Evolutionary conservation across 2,888 invertebrate genomes (phyloP), one percentile per base, ranked within the genome.

Genomic region (Acleris literana): DNA sequence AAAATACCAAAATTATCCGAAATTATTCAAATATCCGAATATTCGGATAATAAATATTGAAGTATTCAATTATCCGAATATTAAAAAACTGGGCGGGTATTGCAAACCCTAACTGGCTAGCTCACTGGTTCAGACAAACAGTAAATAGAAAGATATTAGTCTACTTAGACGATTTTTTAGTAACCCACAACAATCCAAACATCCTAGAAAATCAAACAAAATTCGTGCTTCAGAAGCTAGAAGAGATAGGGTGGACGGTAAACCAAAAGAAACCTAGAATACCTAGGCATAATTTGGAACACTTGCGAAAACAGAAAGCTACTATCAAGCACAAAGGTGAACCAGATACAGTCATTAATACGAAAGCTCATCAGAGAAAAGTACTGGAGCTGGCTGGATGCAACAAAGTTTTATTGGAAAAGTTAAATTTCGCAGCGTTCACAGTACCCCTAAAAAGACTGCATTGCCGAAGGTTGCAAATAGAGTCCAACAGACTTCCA

Each of bases 271-370:
- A 25, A 5, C 46, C 46, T 17, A 46, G 46, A 67, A 43, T 71
- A 68, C 20, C 60, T 71, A 0, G 72, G 70, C 1, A 52, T 71
- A 17, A 18, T 44, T 1, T 71, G 72, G 72, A 52, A 71, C 43
- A 70, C 73, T 13, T 2, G 33, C 11, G 17, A 20, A 16, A 71
- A 71, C 25, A 2, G 0, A 22, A 70, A 68, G 17, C 1, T 69
- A 20, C 1, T 69, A 25, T 25, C 25, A 25, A 25, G 1, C 1
- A 1, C 52, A 13, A 71, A 69, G 51, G 16, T 48, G 11, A 29
- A 46, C 0, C 33, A 63, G 11, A 16, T 66, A 52, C 49, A 46
- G 29, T 13, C 5, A 25, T 11, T 11, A 1, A 11, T 44, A 9
- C n/a, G 22, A 2, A 43, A 54, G 16, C 11, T 60, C 17, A 3